Percentiles rank a stretch among this genome's conserved stretches.
Evolutionary conservation across 2,113 vertebrate species (phyloP).

Genomic region (Synodontis membranacea): DNA sequence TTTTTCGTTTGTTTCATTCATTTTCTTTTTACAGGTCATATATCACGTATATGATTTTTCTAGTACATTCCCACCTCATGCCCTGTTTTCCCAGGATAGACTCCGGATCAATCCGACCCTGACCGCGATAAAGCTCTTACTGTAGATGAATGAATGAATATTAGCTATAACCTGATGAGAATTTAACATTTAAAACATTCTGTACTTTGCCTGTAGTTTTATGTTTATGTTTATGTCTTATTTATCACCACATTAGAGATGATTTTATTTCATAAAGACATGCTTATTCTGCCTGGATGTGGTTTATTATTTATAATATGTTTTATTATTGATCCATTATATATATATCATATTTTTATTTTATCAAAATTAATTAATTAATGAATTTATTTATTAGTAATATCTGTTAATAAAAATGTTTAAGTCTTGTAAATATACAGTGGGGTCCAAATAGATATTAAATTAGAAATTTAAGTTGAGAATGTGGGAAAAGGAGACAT

Average conservation of each 20-base stretch:
- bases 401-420: too few species aligned
- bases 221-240: background rate
- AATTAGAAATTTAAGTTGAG: too few species aligned
- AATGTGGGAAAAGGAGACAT: too few species aligned
- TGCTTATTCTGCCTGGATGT: background rate
- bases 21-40: background rate
- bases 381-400: too few species aligned
- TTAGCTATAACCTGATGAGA: background rate
- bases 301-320: background rate
- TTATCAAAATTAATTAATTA: too few species aligned
- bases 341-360: too few species aligned
- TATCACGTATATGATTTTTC: background rate
- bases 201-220: background rate
- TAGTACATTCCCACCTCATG: background rate
- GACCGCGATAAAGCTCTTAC: background rate
- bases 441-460: background rate
- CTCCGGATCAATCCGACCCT: background rate
- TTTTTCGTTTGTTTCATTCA: background rate
- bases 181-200: background rate
- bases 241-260: background rate
- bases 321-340: background rate
- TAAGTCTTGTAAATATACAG: background rate
- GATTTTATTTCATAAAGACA: background rate
- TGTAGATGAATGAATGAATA: too few species aligned
- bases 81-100: too few species aligned